A percentile compares a stretch with the other conserved stretches of the same genome.
phyloP scores from a whole-genome alignment of 2,113 vertebrate species.

The Mesitornis unicolor region DNA sequence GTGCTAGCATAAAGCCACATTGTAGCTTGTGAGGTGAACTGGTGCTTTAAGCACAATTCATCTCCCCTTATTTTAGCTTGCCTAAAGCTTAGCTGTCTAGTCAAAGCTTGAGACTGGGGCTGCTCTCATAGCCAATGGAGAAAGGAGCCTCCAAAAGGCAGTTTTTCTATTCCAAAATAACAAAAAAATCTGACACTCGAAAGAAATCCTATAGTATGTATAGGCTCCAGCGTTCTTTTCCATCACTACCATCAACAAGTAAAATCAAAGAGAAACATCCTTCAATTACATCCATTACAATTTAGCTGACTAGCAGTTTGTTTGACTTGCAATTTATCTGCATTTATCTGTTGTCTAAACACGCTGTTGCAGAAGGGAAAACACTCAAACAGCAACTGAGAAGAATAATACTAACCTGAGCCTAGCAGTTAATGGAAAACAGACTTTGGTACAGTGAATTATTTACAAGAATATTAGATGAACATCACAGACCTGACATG shows the following conservation, averaged over 20 bases:
- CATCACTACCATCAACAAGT: background rate
- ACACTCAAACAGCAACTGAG: background rate
- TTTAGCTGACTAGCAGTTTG: background rate
- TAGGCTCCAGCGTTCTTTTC: background rate
- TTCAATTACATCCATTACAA: background rate
- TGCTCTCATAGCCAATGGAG: background rate
- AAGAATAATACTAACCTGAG: background rate
- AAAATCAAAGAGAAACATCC: background rate
- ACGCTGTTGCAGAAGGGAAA: background rate
- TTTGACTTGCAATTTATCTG: background rate
- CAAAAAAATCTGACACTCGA: background rate
- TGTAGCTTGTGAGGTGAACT: background rate
- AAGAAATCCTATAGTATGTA: background rate
- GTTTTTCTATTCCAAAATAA: background rate
- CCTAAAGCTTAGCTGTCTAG: background rate
- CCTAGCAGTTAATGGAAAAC: background rate
- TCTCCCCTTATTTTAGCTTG: background rate
- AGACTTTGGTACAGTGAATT: background rate
- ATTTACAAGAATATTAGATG: background rate
- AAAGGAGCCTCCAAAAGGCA: background rate
- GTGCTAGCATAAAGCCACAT: background rate
- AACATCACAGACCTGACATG: background rate
- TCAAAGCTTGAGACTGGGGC: background rate
- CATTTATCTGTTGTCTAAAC: background rate
- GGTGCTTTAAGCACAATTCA: background rate